Evolutionary conservation across 2,888 invertebrate genomes (phyloP), one percentile per base, ranked within the genome.

Genomic region (Orthosia cruda): DNA sequence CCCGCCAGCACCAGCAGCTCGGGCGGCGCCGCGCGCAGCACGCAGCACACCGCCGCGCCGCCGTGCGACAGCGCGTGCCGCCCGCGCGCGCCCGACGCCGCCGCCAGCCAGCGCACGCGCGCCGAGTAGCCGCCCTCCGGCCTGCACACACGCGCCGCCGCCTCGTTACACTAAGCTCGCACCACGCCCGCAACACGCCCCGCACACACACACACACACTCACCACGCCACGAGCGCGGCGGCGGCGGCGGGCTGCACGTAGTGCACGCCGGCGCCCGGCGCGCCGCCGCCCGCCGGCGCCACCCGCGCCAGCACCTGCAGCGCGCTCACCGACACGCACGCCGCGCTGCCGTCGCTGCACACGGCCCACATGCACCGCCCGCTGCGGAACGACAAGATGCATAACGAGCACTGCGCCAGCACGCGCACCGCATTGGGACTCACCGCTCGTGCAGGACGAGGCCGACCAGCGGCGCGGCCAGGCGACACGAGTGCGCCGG

Each of bases 361-460:
- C 81, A 88, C 81, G 74, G 89, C 92, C 94, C 94, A 94, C 84
- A 92, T 84, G 83, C 92, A 91, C 3, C 90, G 88, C 12, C 89
- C 91, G 67, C 94, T 94, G 89, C 2, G 18, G 55, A 57, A 71
- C 16, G 3, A 52, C 11, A 55, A 20, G n/a, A 26, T 50, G 13
- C 9, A 16, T 26, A 47, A 40, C 13, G 20, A 49, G 12, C n/a
- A 49, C 54, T 16, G 12, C 18, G 23, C 1, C 13, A 20, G 13
- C 15, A 0, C 3, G 11, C 12, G 15, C 47, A 13, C 32, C 12
- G 32, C 16, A n/a, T 18, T 18, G 23, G n/a, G 3, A 18, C 77
- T 81, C 68, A 93, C 93, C 89, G 86, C n/a, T 86, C 84, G 66
- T 90, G 90, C 5, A 90, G 68, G 5, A 79, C 88, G 40, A 94